Evolutionary conservation across 1,140 invertebrate genomes (phyloP), one percentile per base, ranked within the genome.

Genomic region (Pogonognathellus flavescens): DNA sequence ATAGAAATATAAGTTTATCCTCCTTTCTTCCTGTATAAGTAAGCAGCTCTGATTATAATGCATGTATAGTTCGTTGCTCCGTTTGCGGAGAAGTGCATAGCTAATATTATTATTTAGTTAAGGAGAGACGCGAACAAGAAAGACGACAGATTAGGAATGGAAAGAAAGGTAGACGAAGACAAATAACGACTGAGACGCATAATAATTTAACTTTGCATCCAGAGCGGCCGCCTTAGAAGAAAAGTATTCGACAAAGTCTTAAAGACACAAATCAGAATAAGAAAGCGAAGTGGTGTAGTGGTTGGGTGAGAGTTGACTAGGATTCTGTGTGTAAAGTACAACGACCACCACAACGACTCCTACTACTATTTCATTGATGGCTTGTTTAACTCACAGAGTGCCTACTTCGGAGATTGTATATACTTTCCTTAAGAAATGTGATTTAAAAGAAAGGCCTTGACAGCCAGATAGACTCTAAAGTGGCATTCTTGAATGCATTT

Each of bases 381-480:
- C 31, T 41, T 41, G 31, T 41, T 41, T 41, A 41, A 41, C 31
- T 41, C 31, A 6, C 31, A 41, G 31, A 41, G 31, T 41, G 31
- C 31, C 31, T 41, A 6, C 31, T 41, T 41, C 31, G 2, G 2
- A 41, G 31, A 1, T 41, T 41, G 31, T 41, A 6, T 41, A 41
- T 41, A 41, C 31, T 41, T 41, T 41, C 31, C 31, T 41, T 41
- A 76, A 50, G 70, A 76, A 76, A 76, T 76, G 70, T 76, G 70
- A 76, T 76, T 76, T 76, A 16, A 76, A 76, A 76, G 70, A 76
- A 76, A 49, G 70, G 70, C 70, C 49, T 49, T 76, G 70, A 76
- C 70, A 76, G 70, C 31, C 70, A 25, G 41, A 76, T 25, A 76
- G 70, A 76, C 70, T 76, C n/a, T 49, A 76, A 76, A 76, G 70